These are phyloP conservation scores for Atractosteus spatula DNA, from an alignment of 2,113 vertebrate genomes.

Conservation along the genomic window DNA sequence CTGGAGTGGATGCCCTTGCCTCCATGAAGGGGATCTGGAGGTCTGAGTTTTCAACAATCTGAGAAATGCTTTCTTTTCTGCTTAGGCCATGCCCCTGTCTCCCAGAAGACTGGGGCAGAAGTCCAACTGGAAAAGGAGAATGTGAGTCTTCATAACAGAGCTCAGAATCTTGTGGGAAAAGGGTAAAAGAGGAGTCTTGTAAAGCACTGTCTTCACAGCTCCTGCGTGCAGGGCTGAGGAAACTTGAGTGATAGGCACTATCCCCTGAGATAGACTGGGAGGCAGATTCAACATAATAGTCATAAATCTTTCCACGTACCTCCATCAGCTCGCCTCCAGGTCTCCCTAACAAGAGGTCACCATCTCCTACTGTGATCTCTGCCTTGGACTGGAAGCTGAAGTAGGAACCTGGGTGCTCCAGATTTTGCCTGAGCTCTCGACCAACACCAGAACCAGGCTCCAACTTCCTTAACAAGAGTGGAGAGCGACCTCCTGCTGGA, in stretches of 20 bases:
- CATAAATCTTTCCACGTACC: constrained; percentile 78
- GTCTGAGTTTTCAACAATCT: constrained; percentile 61
- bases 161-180: constrained; percentile 33
- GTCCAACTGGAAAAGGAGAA: neutral
- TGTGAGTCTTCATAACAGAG: constrained; percentile 15
- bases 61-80: constrained; percentile 70
- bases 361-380: constrained; percentile 76
- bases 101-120: constrained; percentile 19
- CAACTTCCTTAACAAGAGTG: constrained; percentile 60
- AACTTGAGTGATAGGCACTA: neutral
- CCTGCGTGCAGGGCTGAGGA: neutral
- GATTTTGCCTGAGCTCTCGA: constrained; percentile 58
- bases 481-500: constrained; percentile 52
- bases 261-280: constrained; percentile 59
- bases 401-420: constrained; percentile 41
- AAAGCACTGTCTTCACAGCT: constrained; percentile 29
- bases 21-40: constrained; percentile 49
- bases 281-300: constrained; percentile 74
- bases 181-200: constrained; percentile 37
- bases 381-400: constrained; percentile 78
- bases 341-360: constrained; percentile 48
- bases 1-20: neutral
- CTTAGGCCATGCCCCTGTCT: constrained; percentile 39
- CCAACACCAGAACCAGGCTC: constrained; percentile 62
- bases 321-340: constrained; percentile 22